Evolutionary conservation across 2,888 invertebrate genomes (phyloP), one percentile per base, ranked within the genome.

Genomic region (Agapostemon virescens): DNA sequence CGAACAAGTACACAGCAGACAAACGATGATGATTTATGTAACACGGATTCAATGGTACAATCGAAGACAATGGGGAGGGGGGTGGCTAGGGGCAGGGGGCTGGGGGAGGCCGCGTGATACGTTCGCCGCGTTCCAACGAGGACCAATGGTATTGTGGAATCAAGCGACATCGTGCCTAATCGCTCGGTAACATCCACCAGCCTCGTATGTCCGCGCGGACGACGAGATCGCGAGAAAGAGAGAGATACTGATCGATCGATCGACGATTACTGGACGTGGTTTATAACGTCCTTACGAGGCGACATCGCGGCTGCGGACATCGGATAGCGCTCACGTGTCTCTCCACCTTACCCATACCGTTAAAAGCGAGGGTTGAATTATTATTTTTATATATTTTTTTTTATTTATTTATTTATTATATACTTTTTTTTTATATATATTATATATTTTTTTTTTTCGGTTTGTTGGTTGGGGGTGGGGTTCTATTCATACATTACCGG

Each of bases 401-500:
- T n/a, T n/a, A n/a, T n/a, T n/a, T n/a, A n/a, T n/a, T n/a, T n/a
- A n/a, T 55, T 55, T 11, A 15, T 42, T 42, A 11, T 15, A 49
- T 9, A 0, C 20, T 7, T 42, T 6, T 42, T 0, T 45, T 49
- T n/a, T 45, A 20, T 20, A 3, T 20, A 0, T 45, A 20, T 45
- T 45, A 20, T 45, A 20, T 45, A 45, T 58, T 0, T 15, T 49
- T 23, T 30, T 58, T 58, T 61, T 61, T 61, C 17, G 61, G 61
- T 61, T 61, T 76, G 58, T 80, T 61, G 61, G 79, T 83, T 82
- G 78, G 84, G 85, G 83, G 72, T 67, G 81, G 85, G 86, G 85
- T 61, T 84, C 79, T 86, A 81, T 86, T 87, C 86, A 92, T 92
- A 92, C 94, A 93, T 94, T 97, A 98, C 98, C 98, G 96, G 98